Base-by-base conservation (phyloP, 2,888 invertebrate species). In the Halictus quadricinctus region DNA sequence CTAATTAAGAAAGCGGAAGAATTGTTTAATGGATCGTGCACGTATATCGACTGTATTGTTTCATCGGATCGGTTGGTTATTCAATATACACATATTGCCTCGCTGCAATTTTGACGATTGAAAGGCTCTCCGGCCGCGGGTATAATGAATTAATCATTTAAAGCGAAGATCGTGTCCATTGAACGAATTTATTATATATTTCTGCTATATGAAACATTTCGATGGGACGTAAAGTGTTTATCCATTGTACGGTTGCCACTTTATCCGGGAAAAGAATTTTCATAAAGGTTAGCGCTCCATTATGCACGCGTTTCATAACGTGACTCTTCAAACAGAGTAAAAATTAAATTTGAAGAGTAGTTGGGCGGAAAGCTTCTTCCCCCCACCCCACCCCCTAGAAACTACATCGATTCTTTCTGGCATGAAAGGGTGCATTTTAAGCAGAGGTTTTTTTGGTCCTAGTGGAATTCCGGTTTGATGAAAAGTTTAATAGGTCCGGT, bases 281-380 rank as follows among this genome's bases (percentile, higher is more conserved):
- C 60, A 73, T 18, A 2, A 41, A 18, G 48, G 21, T 43, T 36
- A 36, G 36, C 66, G n/a, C 5, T 43, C 18, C 15, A 60, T 58
- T 29, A 29, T 25, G 18, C 46, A 18, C 29, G 58, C 58, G n/a
- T 72, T 60, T 48, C 46, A 72, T 36, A 36, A 60, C 60, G 46
- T 7, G 54, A 15, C 50, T 50, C 36, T 8, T 76, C 69, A 13
- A 21, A 66, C 69, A 36, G 41, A 41, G 46, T 18, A 43, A 25
- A 41, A 79, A 72, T 72, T 54, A 79, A 79, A 79, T 72, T 58
- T 60, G 48, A 50, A 66, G 48, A 36, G 21, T 15, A 15, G 21
- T 46, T 48, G 7, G 36, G n/a, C 41, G 8, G 36, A 54, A 54
- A 36, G 70, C 46, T 29, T 10, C 21, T 66, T 64, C 5, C 15